Conservation (phyloP, 2,113 vertebrate species). For the Hoplias malabaricus region DNA sequence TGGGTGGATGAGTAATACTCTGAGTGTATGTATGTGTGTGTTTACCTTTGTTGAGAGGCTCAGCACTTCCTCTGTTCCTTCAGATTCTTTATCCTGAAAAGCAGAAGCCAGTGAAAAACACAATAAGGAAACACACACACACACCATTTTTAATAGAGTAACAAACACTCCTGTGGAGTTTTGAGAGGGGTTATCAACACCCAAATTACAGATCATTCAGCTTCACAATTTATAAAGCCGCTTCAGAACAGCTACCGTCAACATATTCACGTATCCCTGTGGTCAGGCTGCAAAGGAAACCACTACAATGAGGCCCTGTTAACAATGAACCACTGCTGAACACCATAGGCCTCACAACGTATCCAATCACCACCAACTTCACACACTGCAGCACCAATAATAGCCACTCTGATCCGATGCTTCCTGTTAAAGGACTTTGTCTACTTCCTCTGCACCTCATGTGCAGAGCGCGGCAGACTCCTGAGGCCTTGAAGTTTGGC, state of each 20-base stretch:
- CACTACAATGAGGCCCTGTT: not conserved
- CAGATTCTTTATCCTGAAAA: constrained; percentile 46
- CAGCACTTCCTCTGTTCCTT: constrained; percentile 42
- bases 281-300: not conserved
- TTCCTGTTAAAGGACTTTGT: constrained; percentile 15
- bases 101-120: constrained; percentile 39
- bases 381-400: not conserved
- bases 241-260: not conserved
- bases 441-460: not conserved
- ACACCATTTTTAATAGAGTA: constrained; percentile 46
- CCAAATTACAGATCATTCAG: not conserved
- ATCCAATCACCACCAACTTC: not conserved
- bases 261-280: not conserved
- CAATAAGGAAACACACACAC: constrained; percentile 31
- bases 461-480: not conserved
- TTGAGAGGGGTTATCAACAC: not conserved
- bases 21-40: constrained; percentile 25
- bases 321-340: constrained; percentile 1
- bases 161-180: constrained; percentile 30
- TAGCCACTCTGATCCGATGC: not conserved
- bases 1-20: not conserved
- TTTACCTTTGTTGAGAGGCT: constrained; percentile 42
- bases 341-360: not conserved
- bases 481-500: not conserved
- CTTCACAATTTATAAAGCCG: not conserved